Base-by-base conservation (phyloP, 2,797 vertebrate genomes). In the Distichodus sexfasciatus region DNA sequence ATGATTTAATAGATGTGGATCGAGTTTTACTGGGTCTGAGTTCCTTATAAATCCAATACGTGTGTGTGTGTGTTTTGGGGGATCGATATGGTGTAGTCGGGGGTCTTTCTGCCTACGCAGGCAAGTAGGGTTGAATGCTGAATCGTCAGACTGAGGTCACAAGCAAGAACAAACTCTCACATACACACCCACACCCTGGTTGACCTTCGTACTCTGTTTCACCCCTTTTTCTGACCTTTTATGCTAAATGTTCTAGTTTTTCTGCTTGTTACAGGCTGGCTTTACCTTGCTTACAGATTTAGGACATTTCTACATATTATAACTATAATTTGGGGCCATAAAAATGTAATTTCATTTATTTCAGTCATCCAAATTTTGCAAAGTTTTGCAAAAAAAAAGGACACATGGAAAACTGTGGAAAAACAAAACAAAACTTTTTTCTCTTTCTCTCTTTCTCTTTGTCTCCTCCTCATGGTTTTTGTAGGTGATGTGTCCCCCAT, bases 401-500 rank as follows among this genome's bases (percentile, higher is more conserved):
- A n/a, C n/a, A n/a, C n/a, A n/a, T n/a, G n/a, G n/a, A n/a, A n/a
- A n/a, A n/a, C n/a, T n/a, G n/a, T n/a, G n/a, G n/a, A n/a, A n/a
- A n/a, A n/a, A n/a, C n/a, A n/a, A n/a, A n/a, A n/a, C 53, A 41
- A 65, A 29, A 19, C 10, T 7, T 41, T 1, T 48, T 64, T 76
- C 60, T 74, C 66, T 79, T 60, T 76, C 74, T 8, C 4, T 48
- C 44, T 68, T 12, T 75, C 4, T 76, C 21, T 67, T 2, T 65
- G 10, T 69, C 8, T 74, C 14, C 47, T 19, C 57, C 46, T 64
- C 23, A 60, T 6, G 54, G 14, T 54, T 15, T 57, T 41, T 66
- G 24, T 89, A 99, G 97, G 97, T 96, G 97, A 99, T 93, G 97
- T 99, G 82, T 98, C 96, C 84, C 97, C 97, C 69, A 98, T 99